Evolutionary conservation across 2,113 vertebrate species (phyloP).

Genomic region (Marmota monax): DNA sequence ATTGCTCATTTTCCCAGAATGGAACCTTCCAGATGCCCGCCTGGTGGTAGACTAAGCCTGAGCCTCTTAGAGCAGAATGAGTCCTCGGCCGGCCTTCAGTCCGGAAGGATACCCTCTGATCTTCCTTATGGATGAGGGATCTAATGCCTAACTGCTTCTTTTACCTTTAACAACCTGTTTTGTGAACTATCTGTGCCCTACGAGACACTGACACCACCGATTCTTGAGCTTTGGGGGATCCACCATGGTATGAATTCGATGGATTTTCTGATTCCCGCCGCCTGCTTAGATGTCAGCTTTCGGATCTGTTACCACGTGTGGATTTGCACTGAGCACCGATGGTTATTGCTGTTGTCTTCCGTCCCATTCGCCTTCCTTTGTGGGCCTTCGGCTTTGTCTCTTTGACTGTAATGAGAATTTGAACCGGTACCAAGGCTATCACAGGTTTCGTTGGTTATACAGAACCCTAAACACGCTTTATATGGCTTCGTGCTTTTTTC

Average conservation of each 20-base stretch:
- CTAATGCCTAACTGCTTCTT: background rate
- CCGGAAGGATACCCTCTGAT: background rate
- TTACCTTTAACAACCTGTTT: background rate
- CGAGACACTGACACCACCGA: background rate
- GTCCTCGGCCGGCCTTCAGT: background rate
- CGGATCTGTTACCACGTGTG: background rate
- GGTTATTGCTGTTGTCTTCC: background rate
- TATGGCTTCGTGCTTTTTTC: background rate
- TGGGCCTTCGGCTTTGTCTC: background rate
- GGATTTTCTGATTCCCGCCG: background rate
- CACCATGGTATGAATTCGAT: background rate
- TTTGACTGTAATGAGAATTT: background rate
- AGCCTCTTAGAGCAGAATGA: background rate
- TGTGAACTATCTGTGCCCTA: background rate
- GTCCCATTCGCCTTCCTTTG: background rate
- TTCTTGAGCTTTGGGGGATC: background rate
- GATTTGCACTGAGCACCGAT: too few relatives aligned
- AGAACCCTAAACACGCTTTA: background rate
- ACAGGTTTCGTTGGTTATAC: background rate
- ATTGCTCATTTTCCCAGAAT: background rate
- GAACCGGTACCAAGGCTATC: background rate
- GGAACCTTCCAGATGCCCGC: background rate
- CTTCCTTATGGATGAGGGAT: background rate
- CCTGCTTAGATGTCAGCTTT: background rate
- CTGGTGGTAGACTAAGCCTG: background rate